Base-by-base conservation (phyloP, 2,113 vertebrate species). In the Entelurus aequoreus region DNA sequence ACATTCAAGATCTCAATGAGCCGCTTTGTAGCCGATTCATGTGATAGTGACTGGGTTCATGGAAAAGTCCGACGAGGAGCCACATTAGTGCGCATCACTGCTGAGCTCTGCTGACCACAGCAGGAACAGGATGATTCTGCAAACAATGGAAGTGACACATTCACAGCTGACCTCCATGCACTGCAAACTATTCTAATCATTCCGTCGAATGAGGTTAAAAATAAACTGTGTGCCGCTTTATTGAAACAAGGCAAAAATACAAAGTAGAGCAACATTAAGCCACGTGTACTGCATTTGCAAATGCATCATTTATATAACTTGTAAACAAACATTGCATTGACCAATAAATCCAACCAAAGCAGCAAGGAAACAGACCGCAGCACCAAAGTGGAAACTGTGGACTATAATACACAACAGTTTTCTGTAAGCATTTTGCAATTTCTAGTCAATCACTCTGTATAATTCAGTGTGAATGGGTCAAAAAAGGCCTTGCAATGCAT, bases 81-180 rank as follows among this genome's bases (percentile, higher is more conserved):
- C 38, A 62, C 35, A 66, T 79, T 62, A 67, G 67, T 68, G 62
- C 11, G 12, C 59, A 69, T 79, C 65, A 69, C 50, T 35, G 62
- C 76, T 71, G 79, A 78, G 68, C 78, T 82, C 77, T 79, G 83
- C 76, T 84, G 81, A 84, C 77, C 70, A 70, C 75, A 76, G 76
- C 72, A 63, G 59, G 44, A 76, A 65, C 55, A 1, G 15, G 54
- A 72, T 68, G 60, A 37, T 62, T 42, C 72, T 63, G 57, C 60
- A 68, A 71, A 78, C 77, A 79, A 73, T 52, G 54, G 64, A 48
- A 67, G 66, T 78, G 71, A 82, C 63, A 64, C 67, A 80, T 67
- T 62, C 63, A 52, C 77, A 70, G 63, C 78, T 81, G 79, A 79
- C 53, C 50, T 65, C 46, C 54, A 35, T 65, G 66, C 21, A 74